Conservation (phyloP, 2,797 vertebrate genomes). For the Halcyon chelicuti region DNA sequence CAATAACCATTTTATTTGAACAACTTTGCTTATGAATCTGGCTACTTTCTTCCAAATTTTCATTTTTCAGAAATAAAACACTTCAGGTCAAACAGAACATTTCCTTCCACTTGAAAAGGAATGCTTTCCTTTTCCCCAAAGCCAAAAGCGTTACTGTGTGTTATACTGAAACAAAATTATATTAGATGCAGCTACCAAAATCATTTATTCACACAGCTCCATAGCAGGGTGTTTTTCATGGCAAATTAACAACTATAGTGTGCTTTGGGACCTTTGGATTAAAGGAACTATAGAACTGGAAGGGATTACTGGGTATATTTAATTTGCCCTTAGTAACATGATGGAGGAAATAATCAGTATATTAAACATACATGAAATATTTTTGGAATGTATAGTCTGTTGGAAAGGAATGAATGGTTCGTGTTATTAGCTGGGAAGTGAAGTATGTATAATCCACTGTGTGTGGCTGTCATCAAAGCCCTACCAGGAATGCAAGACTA, state of each 20-base stretch:
- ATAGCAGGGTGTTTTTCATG: slow-evolving; percentile 35
- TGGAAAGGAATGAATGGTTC: slow-evolving; percentile 56
- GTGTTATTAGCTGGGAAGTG: slow-evolving; percentile 39
- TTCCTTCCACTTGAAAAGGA: slow-evolving; percentile 36
- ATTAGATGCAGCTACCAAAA: slow-evolving; percentile 45
- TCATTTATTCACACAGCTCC: not conserved
- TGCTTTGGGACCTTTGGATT: slow-evolving; percentile 34
- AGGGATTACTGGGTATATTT: slow-evolving; percentile 26
- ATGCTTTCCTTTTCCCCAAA: slow-evolving; percentile 10
- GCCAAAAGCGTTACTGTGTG: not conserved
- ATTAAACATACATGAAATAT: slow-evolving; percentile 46
- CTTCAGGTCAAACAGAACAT: not conserved
- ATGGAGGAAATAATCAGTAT: slow-evolving; percentile 55
- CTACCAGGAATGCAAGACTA: slow-evolving; percentile 46
- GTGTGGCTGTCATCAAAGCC: slow-evolving; percentile 57
- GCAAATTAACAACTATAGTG: slow-evolving; percentile 25
- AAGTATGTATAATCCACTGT: slow-evolving; percentile 43
- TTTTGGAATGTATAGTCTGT: slow-evolving; percentile 35
- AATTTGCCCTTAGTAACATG: slow-evolving; percentile 19
- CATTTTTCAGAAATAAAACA: not conserved
- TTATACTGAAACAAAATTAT: not conserved
- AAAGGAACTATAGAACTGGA: slow-evolving; percentile 24
- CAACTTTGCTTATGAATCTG: not conserved
- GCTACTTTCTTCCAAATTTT: not conserved
- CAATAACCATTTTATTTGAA: not conserved